Evolutionary conservation across 2,113 vertebrate genomes (phyloP).

Genomic region (Aphelocoma coerulescens): DNA sequence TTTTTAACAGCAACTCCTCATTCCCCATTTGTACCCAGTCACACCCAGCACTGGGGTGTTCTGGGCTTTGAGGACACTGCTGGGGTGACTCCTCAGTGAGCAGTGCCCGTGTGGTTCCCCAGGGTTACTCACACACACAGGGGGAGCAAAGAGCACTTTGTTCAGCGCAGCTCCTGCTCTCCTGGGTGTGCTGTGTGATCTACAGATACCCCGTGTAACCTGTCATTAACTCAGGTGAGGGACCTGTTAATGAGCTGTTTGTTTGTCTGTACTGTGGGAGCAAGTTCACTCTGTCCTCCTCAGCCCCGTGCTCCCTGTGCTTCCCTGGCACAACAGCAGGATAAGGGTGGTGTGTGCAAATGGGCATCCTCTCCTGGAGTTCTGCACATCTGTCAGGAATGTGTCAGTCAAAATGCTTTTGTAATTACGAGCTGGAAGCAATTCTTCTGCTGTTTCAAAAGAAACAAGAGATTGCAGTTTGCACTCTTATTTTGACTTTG

Average conservation of each 20-base stretch:
- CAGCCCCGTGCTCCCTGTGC: fast-evolving
- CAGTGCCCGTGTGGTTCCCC: fast-evolving
- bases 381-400: neutral
- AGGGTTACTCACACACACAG: fast-evolving
- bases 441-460: neutral
- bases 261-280: neutral
- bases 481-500: neutral
- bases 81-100: neutral
- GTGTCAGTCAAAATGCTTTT: neutral
- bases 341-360: neutral
- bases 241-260: neutral
- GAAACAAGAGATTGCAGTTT: neutral
- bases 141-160: neutral
- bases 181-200: neutral
- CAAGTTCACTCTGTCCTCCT: neutral
- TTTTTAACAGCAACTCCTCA: neutral
- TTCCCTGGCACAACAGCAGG: neutral
- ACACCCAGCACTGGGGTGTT: neutral
- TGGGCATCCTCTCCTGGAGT: neutral
- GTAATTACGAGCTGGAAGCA: neutral
- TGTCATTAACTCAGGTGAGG: neutral
- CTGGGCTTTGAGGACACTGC: neutral
- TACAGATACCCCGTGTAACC: neutral
- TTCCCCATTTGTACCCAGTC: neutral
- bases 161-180: neutral